Conservation (phyloP, 2,797 vertebrate species). For the Urosaurus nigricauda region DNA sequence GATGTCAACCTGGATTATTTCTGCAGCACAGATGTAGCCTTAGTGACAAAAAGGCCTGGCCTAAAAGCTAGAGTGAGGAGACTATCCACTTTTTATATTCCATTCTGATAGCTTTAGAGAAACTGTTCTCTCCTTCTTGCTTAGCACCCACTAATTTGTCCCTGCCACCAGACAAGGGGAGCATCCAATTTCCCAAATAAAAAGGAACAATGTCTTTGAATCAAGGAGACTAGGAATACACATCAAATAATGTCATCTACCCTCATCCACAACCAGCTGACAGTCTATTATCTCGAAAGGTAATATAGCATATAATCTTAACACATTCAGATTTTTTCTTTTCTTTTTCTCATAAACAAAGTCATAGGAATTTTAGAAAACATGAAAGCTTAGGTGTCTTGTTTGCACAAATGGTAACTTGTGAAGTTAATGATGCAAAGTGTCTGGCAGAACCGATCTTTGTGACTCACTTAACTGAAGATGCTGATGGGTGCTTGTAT, state of each 20-base stretch:
- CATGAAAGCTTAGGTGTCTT: fast-evolving
- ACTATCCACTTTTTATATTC: background rate
- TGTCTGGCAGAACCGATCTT: slow-evolving; percentile 34
- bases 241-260: background rate
- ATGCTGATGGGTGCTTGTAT: slow-evolving; percentile 48
- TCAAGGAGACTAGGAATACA: background rate
- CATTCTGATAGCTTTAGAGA: background rate
- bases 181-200: background rate
- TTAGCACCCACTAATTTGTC: background rate
- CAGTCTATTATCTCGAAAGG: background rate
- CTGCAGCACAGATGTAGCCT: background rate
- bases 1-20: too few relatives aligned
- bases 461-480: slow-evolving; percentile 31
- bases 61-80: background rate
- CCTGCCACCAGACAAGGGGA: background rate
- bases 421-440: slow-evolving; percentile 52
- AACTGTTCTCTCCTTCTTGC: background rate
- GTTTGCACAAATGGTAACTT: background rate
- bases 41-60: background rate
- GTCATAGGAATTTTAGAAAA: background rate
- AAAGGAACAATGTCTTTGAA: background rate
- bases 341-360: background rate
- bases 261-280: background rate
- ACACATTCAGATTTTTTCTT: background rate
- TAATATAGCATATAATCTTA: background rate